Percentiles rank a stretch among this genome's conserved stretches.
These are phyloP conservation scores for Cephalopachus bancanus DNA, from an alignment of 2,797 vertebrate genomes.

Conservation along the genomic window DNA sequence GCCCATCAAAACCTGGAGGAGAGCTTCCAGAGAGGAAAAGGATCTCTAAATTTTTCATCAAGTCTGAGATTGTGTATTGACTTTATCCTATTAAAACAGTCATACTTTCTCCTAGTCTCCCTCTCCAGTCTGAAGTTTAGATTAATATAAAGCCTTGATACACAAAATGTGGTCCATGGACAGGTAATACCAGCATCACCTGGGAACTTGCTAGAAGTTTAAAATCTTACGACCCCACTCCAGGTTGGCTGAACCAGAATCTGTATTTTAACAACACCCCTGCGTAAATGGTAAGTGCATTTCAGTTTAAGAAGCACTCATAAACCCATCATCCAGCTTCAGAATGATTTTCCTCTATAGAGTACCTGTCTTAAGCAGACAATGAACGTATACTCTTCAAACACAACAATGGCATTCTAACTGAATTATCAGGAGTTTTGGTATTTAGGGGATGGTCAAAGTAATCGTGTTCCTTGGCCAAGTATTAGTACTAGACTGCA, in stretches of 20 bases:
- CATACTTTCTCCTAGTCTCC: not conserved
- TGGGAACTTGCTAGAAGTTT: not conserved
- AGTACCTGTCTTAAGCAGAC: not conserved
- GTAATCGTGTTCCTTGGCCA: not conserved
- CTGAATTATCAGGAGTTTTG: not conserved
- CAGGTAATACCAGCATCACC: accelerated
- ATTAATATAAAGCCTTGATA: not conserved
- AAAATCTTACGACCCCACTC: not conserved
- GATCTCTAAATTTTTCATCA: not conserved
- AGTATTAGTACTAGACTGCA: not conserved
- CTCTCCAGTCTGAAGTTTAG: not conserved
- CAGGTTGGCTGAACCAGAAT: not conserved
- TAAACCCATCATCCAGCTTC: not conserved
- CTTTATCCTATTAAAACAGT: not conserved
- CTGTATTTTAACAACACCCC: not conserved
- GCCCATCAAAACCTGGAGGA: not conserved
- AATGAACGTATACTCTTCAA: not conserved
- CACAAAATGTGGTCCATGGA: accelerated
- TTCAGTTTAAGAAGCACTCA: not conserved
- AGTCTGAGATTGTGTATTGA: not conserved
- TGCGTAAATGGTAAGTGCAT: not conserved
- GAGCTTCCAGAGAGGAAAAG: not conserved
- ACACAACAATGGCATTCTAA: not conserved
- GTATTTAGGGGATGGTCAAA: not conserved
- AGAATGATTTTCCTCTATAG: not conserved